Conservation (phyloP, 2,113 vertebrate genomes). For the Ramphastos sulfuratus region DNA sequence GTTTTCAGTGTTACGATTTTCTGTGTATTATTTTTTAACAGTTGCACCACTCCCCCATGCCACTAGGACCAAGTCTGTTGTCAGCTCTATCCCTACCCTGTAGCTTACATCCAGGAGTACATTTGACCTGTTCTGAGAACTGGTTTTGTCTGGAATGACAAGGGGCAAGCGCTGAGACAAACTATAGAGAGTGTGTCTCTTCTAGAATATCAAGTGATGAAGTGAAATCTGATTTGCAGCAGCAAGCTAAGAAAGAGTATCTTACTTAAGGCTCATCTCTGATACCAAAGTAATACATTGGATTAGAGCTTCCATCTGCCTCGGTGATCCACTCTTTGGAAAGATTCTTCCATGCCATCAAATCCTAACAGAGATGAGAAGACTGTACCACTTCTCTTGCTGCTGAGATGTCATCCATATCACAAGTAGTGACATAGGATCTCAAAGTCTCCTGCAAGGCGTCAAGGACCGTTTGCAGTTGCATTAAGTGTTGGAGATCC, state of each 20-base stretch:
- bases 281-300: not conserved
- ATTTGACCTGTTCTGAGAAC: not conserved
- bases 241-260: not conserved
- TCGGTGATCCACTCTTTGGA: not conserved
- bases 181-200: not conserved
- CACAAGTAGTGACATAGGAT: not conserved
- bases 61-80: not conserved
- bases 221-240: not conserved
- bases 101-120: not conserved
- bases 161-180: not conserved
- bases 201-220: not conserved
- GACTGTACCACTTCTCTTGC: not conserved
- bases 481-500: not conserved
- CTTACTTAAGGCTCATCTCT: not conserved
- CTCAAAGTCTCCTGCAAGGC: not conserved
- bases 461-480: not conserved
- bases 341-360: not conserved
- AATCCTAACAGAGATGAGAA: not conserved
- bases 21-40: not conserved
- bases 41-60: not conserved
- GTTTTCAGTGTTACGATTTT: not conserved
- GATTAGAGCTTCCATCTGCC: not conserved
- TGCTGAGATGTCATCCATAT: fast-evolving
- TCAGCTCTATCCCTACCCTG: not conserved
- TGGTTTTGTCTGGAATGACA: not conserved